A percentile compares a stretch with the other conserved stretches of the same genome.
Conservation (phyloP, 2,797 vertebrate species). For the Cercopithecus diana region DNA sequence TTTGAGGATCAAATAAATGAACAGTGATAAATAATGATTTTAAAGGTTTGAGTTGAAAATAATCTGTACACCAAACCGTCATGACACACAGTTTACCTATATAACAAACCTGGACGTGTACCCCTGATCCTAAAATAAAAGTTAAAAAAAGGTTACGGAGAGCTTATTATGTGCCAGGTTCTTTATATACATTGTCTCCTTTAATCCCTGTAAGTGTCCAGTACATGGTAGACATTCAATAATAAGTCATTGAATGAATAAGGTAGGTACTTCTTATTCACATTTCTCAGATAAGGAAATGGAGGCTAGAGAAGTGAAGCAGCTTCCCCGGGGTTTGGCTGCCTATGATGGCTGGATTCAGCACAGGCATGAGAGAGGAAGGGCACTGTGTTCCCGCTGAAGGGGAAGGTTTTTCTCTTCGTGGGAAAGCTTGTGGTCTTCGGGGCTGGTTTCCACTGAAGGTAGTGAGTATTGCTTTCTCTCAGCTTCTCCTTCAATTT, state of each 20-base stretch:
- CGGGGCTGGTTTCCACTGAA: neutral
- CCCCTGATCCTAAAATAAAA: neutral
- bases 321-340: neutral
- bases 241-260: neutral
- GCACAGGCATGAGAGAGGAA: neutral
- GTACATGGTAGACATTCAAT: neutral
- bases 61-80: neutral
- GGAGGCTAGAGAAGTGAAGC: neutral
- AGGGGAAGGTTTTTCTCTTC: neutral
- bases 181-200: neutral
- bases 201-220: neutral
- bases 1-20: slow-evolving; percentile 15
- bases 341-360: neutral
- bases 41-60: neutral
- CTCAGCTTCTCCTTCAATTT: neutral
- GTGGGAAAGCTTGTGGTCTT: neutral
- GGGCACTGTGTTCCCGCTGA: neutral
- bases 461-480: neutral
- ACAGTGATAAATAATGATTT: neutral
- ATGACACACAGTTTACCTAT: neutral
- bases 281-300: neutral
- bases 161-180: neutral
- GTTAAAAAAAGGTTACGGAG: neutral
- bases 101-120: neutral
- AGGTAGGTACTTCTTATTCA: neutral